phyloP scores from a whole-genome alignment of 2,113 vertebrate genomes.

The Natator depressus region DNA sequence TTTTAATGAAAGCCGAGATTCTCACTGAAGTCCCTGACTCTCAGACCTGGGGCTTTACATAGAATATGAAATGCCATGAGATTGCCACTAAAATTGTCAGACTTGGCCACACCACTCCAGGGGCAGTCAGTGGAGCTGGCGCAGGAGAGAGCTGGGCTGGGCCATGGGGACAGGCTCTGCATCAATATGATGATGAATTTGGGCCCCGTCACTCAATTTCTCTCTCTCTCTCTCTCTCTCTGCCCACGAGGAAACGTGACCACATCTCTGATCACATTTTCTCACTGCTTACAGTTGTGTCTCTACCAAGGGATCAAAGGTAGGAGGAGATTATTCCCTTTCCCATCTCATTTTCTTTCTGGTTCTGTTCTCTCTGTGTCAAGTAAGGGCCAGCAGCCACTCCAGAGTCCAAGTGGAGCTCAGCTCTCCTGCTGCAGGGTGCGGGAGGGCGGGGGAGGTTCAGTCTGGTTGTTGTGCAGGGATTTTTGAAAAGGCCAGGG shows the following conservation, averaged over 20 bases:
- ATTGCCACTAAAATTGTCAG: neutral
- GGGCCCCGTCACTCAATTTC: neutral
- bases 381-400: too few species aligned
- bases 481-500: too few species aligned
- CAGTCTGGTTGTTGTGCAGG: too few species aligned
- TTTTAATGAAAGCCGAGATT: neutral
- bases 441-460: accelerated
- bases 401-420: too few species aligned
- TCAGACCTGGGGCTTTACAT: neutral
- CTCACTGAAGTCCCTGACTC: neutral
- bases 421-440: too few species aligned
- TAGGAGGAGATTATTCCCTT: too few species aligned
- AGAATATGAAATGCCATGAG: neutral
- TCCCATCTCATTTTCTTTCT: too few species aligned
- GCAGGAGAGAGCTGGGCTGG: neutral
- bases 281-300: too few species aligned
- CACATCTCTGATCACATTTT: too few species aligned
- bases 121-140: neutral
- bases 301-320: too few species aligned
- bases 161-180: neutral
- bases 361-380: too few species aligned
- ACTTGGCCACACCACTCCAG: neutral
- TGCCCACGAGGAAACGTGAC: too few species aligned
- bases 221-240: neutral
- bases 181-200: neutral